Base-by-base conservation (phyloP, 2,113 vertebrate species). In the Neolamprologus ventralis region DNA sequence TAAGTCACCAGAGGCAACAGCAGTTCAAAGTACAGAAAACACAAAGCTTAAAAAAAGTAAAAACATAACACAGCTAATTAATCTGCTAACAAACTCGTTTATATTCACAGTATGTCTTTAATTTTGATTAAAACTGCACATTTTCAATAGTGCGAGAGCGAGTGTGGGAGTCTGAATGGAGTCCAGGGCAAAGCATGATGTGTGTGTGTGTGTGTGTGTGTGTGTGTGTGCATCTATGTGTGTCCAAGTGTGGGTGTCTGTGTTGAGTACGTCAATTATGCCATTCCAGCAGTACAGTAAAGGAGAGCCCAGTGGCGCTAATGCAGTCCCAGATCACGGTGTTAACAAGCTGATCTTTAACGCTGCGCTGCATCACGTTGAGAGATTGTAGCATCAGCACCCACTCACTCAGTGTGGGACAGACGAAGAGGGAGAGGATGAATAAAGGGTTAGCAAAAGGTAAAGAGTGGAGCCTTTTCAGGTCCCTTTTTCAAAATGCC, bases 261-360 rank as follows among this genome's bases (percentile, higher is more conserved):
- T 90, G 88, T 89, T 89, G 84, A 90, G 88, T 86, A 86, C 92
- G 88, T 95, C 92, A 92, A 93, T 94, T 93, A 93, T 94, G 92
- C 88, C 85, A 80, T 93, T 88, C 85, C 89, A 91, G 88, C 89
- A 82, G 84, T 91, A 86, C 85, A 93, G 92, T 92, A 83, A 93
- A 94, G 91, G 81, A 94, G 91, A 82, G 83, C 89, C 84, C 87
- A 49, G 85, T 92, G 92, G 87, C 88, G 89, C 94, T 96, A 95
- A 96, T 96, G 95, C 91, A 95, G 90, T 94, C 90, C 91, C 89
- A 90, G 93, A 95, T 95, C 92, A 91, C 81, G 9, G 86, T 92
- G 94, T 96, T 95, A 95, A 96, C 94, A 94, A 87, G 81, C 92
- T 91, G 94, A 94, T 93, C 93, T 95, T 95, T 93, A 94, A 91